phyloP scores from a whole-genome alignment of 2,888 invertebrate genomes.

The Amphipyra berbera region DNA sequence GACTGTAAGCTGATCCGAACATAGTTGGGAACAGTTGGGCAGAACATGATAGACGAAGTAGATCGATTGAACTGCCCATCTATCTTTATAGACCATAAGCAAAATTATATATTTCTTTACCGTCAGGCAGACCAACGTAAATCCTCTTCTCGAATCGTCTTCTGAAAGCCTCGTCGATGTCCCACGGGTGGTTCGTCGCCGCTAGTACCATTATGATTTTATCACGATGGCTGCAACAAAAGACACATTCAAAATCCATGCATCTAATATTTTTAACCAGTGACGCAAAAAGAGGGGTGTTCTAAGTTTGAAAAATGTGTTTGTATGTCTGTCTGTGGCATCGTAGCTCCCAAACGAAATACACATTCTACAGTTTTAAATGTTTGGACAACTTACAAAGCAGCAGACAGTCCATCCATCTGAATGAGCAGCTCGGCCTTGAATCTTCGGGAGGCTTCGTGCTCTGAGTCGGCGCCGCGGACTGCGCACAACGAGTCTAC shows the following conservation, averaged over 20 bases:
- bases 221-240: constrained; percentile 84
- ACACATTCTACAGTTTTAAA: too few species aligned
- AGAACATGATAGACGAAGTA: too few species aligned
- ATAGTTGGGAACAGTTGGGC: too few species aligned
- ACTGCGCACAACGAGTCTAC: constrained; percentile 96
- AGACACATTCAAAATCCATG: neutral
- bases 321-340: too few species aligned
- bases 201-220: constrained; percentile 96
- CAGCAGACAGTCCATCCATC: constrained; percentile 95
- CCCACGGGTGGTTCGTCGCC: constrained; percentile 98
- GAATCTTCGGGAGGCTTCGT: constrained; percentile 95
- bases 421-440: constrained; percentile 97
- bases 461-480: constrained; percentile 95
- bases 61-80: too few species aligned
- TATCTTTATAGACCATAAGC: too few species aligned
- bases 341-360: too few species aligned
- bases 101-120: constrained; percentile 76
- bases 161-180: constrained; percentile 96
- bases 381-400: too few species aligned
- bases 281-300: too few species aligned
- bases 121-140: constrained; percentile 95
- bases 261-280: too few species aligned
- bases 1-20: too few species aligned
- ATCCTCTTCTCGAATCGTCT: constrained; percentile 96
- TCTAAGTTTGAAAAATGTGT: too few species aligned